A percentile compares a stretch with the other conserved stretches of the same genome.
phyloP scores from a whole-genome alignment of 2,888 invertebrate species.

The Drosophila stalkeri region DNA sequence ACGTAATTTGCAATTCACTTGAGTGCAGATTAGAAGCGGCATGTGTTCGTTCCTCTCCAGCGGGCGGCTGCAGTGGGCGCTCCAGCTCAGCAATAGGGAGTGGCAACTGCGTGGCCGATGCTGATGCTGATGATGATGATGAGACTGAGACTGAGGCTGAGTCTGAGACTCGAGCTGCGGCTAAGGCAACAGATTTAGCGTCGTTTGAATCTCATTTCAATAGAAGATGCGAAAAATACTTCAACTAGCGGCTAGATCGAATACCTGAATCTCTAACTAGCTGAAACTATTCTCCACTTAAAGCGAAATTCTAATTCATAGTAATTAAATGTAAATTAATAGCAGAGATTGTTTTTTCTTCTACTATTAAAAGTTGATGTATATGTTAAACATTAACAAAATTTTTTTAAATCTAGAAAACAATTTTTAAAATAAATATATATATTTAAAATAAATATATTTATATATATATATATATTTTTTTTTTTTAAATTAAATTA shows the following conservation, averaged over 20 bases:
- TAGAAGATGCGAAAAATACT: conserved; percentile 20
- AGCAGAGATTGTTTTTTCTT: background rate
- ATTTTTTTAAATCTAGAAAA: background rate
- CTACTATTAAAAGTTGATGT: background rate
- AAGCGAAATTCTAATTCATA: background rate
- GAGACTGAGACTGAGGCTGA: background rate
- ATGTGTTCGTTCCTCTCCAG: conserved; percentile 45
- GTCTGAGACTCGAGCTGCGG: conserved; percentile 17
- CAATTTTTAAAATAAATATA: too few relatives aligned
- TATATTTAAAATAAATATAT: too few relatives aligned
- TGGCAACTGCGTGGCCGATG: conserved; percentile 69
- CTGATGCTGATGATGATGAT: conserved; percentile 54
- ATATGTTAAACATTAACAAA: background rate
- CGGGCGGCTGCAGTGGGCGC: conserved; percentile 1
- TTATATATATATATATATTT: too few relatives aligned
- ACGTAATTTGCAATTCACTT: conserved; percentile 84
- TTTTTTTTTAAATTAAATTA: too few relatives aligned
- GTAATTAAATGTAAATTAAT: conserved; percentile 6
- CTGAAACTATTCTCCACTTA: conserved; percentile 3
- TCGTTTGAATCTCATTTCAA: conserved; percentile 47
- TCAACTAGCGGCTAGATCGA: background rate
- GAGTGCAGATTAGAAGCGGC: conserved; percentile 82
- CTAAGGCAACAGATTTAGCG: conserved; percentile 13
- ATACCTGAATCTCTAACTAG: conserved; percentile 24
- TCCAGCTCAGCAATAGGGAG: conserved; percentile 54